Evolutionary conservation across 2,797 vertebrate genomes (phyloP).

Genomic region (Sebastes miniatus): DNA sequence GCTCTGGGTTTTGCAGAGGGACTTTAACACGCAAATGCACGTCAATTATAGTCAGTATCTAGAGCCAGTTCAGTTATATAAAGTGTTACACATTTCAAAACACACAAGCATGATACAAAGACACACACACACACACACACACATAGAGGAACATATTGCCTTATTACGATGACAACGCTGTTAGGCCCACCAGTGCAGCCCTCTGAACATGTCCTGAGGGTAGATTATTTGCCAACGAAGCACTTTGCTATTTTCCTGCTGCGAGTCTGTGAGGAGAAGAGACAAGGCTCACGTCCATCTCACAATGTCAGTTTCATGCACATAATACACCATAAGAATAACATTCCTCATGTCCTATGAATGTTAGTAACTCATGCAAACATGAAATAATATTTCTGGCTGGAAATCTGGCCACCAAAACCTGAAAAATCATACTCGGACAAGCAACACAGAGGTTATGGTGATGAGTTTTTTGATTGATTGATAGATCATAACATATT

Average conservation of each 20-base stretch:
- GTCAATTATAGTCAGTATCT: slow-evolving; percentile 29
- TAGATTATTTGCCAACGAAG: slow-evolving; percentile 51
- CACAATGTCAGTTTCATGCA: slow-evolving; percentile 24
- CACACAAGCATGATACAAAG: not conserved
- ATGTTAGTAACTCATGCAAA: not conserved
- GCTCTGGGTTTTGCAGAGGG: slow-evolving; percentile 22
- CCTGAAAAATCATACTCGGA: not conserved
- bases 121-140: not conserved
- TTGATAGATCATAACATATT: too few species aligned
- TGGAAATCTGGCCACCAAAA: not conserved
- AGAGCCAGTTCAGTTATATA: slow-evolving; percentile 9
- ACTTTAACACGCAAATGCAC: slow-evolving; percentile 19
- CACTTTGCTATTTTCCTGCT: slow-evolving; percentile 43
- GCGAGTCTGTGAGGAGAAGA: slow-evolving; percentile 1
- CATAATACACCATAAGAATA: slow-evolving; percentile 16
- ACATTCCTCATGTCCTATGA: slow-evolving; percentile 10
- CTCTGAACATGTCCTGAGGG: slow-evolving; percentile 42
- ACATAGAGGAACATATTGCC: slow-evolving; percentile 10
- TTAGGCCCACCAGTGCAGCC: slow-evolving; percentile 22
- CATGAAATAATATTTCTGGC: not conserved
- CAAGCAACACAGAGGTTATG: not conserved
- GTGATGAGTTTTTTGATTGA: not conserved
- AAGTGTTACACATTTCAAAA: slow-evolving; percentile 11
- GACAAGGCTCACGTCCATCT: slow-evolving; percentile 11
- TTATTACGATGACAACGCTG: slow-evolving; percentile 28